Conservation (phyloP, 2,113 vertebrate genomes). For the Dinomys branickii region DNA sequence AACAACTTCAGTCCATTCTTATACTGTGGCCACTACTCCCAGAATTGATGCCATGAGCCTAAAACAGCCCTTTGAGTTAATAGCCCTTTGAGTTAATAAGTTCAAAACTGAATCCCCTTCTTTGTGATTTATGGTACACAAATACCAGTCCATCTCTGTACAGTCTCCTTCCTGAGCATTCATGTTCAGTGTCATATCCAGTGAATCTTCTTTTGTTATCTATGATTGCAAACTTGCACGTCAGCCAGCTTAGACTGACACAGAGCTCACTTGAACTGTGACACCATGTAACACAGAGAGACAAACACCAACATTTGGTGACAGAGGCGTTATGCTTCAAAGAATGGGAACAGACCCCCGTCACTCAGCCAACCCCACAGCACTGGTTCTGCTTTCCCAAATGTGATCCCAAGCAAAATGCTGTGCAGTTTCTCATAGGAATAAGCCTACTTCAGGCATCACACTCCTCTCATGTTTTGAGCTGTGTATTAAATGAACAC, state of each 20-base stretch:
- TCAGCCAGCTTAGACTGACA: neutral
- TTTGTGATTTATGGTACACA: neutral
- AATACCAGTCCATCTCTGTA: neutral
- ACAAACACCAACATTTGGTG: neutral
- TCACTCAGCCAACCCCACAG: neutral
- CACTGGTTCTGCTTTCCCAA: neutral
- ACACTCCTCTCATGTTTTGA: neutral
- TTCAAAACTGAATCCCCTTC: neutral
- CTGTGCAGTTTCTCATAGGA: neutral
- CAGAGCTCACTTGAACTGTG: slow-evolving; percentile 17
- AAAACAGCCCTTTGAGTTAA: slow-evolving; percentile 3
- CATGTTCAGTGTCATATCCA: neutral
- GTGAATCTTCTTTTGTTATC: neutral
- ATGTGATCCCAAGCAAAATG: neutral
- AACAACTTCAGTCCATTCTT: neutral
- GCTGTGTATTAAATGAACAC: neutral
- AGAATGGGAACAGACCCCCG: neutral
- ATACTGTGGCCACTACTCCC: no score
- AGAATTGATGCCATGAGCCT: neutral
- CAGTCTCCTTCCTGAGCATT: neutral
- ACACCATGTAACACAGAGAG: neutral
- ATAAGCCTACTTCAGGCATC: neutral
- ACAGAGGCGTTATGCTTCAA: neutral
- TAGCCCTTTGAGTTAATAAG: neutral
- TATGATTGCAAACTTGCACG: neutral